A percentile compares a stretch with the other conserved stretches of the same genome.
Conservation (phyloP, 30 jellyfish, hydroid and myxozoan genomes). For the Phacellophora camtschatica region DNA sequence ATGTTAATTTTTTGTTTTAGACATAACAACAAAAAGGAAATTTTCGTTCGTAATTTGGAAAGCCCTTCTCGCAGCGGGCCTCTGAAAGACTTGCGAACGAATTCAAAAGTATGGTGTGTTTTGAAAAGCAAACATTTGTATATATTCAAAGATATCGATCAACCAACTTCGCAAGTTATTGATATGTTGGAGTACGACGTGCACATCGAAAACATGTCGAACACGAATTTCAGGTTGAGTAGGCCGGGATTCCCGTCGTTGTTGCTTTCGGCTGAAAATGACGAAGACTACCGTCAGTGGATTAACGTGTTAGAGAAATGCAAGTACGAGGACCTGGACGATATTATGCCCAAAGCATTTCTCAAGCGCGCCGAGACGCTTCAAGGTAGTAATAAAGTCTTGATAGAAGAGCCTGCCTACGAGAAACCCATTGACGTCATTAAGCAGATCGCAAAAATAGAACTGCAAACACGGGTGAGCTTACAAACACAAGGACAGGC, state of each 20-base stretch:
- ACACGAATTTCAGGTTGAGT: slow-evolving; percentile 44
- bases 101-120: slow-evolving; percentile 77
- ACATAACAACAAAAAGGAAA: not conserved
- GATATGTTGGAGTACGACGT: slow-evolving; percentile 73
- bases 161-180: slow-evolving; percentile 66
- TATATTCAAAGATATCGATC: slow-evolving; percentile 68
- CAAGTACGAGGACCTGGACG: slow-evolving; percentile 55
- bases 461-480: no score
- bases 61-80: slow-evolving; percentile 77
- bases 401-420: slow-evolving; percentile 60
- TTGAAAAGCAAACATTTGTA: slow-evolving; percentile 57
- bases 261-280: slow-evolving; percentile 75
- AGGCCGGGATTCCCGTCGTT: slow-evolving; percentile 70
- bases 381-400: not conserved
- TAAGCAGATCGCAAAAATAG: slow-evolving; percentile 9
- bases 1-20: no score
- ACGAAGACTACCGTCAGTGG: slow-evolving; percentile 72
- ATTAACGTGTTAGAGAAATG: slow-evolving; percentile 65
- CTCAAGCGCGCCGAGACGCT: not conserved
- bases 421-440: slow-evolving; percentile 73
- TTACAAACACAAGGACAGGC: no score
- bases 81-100: slow-evolving; percentile 59
- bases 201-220: slow-evolving; percentile 5
- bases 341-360: slow-evolving; percentile 4
- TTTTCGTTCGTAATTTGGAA: slow-evolving; percentile 55